Conservation (phyloP, 2,888 invertebrate genomes). For the Danaus chrysippus region DNA sequence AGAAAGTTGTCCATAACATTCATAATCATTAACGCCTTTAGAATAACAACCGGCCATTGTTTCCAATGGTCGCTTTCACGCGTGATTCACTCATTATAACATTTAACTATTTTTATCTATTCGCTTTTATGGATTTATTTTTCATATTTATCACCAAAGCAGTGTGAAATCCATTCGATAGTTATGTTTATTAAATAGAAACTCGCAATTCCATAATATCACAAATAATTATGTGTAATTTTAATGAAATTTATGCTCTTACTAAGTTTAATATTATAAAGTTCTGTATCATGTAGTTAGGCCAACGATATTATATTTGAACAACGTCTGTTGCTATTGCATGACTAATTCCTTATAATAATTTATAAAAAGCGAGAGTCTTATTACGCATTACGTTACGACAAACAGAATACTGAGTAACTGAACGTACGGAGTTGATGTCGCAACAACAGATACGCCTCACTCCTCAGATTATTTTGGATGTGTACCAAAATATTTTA, state of each 20-base stretch:
- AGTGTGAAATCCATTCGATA: too few species aligned
- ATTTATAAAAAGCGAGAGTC: conserved; percentile 28
- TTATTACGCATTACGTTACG: conserved; percentile 25
- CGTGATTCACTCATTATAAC: background rate
- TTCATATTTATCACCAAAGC: too few species aligned
- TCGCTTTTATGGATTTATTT: background rate
- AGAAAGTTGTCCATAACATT: background rate
- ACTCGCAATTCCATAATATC: too few species aligned
- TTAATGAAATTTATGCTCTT: too few species aligned
- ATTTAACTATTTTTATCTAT: background rate
- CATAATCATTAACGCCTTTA: background rate
- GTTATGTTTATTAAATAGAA: too few species aligned
- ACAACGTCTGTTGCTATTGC: conserved; percentile 12
- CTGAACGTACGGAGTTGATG: conserved; percentile 13
- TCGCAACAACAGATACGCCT: too few species aligned
- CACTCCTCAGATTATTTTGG: background rate
- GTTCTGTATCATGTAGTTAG: background rate
- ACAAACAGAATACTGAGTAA: conserved; percentile 28
- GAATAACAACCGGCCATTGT: background rate
- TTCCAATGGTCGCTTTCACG: background rate
- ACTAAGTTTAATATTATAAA: background rate
- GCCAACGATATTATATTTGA: background rate
- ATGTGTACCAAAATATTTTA: background rate
- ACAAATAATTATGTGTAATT: too few species aligned
- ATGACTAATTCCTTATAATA: conserved; percentile 16